These are phyloP conservation scores for Ditylenchus weischeri DNA, from an alignment of 2,888 invertebrate genomes.

Conservation along the genomic window DNA sequence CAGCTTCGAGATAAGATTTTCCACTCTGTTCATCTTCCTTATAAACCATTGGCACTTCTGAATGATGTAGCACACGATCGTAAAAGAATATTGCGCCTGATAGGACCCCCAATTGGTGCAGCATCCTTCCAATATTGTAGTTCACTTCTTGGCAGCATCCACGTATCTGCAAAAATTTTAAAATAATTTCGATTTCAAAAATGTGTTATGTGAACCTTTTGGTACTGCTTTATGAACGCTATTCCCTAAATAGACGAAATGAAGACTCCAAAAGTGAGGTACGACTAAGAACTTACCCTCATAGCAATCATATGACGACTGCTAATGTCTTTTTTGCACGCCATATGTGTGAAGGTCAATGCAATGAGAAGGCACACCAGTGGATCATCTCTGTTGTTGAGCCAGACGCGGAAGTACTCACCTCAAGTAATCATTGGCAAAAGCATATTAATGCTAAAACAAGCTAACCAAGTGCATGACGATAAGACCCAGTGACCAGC, in stretches of 20 bases:
- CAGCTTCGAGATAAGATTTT: slow-evolving; percentile 19
- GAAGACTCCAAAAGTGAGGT: slow-evolving; percentile 6
- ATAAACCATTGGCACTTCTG: slow-evolving; percentile 31
- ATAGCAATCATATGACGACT: slow-evolving; percentile 49
- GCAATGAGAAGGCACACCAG: slow-evolving; percentile 50
- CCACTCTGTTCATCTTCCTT: slow-evolving; percentile 24
- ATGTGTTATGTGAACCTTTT: slow-evolving; percentile 8
- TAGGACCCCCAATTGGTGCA: slow-evolving; percentile 54
- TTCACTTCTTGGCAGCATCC: slow-evolving; percentile 35
- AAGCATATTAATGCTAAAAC: background rate
- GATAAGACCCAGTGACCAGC: slow-evolving; percentile 54
- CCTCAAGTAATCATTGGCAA: slow-evolving; percentile 30
- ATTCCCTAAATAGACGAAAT: slow-evolving; percentile 39
- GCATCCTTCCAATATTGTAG: slow-evolving; percentile 54
- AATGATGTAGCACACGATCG: slow-evolving; percentile 38
- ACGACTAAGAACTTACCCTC: slow-evolving; percentile 33
- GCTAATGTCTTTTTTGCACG: slow-evolving; percentile 56
- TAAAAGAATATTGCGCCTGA: slow-evolving; percentile 51
- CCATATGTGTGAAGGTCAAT: slow-evolving; percentile 55
- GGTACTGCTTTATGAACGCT: slow-evolving; percentile 51
- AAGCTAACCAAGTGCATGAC: slow-evolving; percentile 39
- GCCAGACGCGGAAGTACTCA: slow-evolving; percentile 52
- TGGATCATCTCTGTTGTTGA: slow-evolving; percentile 39
- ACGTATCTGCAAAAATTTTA: slow-evolving; percentile 20
- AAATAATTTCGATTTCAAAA: no score